These are phyloP conservation scores for Manis crassicaudata DNA, from an alignment of 2,797 vertebrate genomes.

Conservation along the genomic window DNA sequence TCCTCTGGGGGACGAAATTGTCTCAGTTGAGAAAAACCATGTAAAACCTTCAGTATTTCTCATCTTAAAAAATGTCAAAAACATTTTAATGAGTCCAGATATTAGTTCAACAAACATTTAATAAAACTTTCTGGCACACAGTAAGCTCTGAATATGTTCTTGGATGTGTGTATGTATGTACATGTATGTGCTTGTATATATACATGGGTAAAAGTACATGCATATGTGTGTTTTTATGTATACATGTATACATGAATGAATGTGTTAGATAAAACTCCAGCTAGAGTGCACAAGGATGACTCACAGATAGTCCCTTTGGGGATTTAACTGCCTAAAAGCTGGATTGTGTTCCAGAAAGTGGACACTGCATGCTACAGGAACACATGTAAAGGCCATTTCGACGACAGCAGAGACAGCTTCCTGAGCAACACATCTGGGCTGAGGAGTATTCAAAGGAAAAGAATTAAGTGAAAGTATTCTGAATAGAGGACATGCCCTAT, in stretches of 20 bases:
- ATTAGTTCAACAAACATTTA: background rate
- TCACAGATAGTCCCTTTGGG: background rate
- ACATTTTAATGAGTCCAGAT: background rate
- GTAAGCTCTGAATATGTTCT: background rate
- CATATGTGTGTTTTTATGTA: too few relatives aligned
- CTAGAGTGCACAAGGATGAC: background rate
- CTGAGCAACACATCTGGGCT: background rate
- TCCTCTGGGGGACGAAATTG: background rate
- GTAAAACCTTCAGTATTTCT: background rate
- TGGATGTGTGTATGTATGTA: background rate
- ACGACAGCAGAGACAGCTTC: background rate
- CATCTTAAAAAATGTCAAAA: background rate
- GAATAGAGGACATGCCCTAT: background rate
- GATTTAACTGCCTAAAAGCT: background rate
- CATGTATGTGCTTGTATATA: background rate
- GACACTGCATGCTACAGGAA: background rate
- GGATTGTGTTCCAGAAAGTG: background rate
- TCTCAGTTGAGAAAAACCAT: background rate
- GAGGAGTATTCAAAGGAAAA: slow-evolving; percentile 29
- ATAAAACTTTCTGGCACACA: background rate
- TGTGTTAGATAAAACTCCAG: background rate
- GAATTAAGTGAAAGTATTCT: background rate
- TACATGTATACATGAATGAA: background rate
- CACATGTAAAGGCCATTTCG: background rate
- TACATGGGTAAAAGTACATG: too few relatives aligned